phyloP scores from a whole-genome alignment of 2,113 vertebrate species.

The Rutilus rutilus region DNA sequence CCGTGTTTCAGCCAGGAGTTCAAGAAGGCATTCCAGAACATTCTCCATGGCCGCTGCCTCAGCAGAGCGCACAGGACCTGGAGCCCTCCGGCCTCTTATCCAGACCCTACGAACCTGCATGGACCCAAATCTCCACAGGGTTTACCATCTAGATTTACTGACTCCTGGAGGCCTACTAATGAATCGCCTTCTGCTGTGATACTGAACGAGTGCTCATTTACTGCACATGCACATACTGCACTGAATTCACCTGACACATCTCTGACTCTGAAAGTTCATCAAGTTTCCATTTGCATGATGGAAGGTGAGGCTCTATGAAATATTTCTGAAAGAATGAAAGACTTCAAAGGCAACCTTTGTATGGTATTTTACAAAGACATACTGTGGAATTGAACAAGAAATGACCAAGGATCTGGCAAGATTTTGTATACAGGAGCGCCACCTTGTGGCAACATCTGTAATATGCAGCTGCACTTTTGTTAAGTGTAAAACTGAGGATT shows the following conservation, averaged over 20 bases:
- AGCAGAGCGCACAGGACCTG: slow-evolving; percentile 49
- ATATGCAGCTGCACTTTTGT: neutral
- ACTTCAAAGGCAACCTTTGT: neutral
- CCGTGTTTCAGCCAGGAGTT: slow-evolving; percentile 95
- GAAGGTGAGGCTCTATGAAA: slow-evolving; percentile 82
- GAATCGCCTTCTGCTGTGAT: neutral
- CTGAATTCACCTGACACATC: slow-evolving; percentile 68
- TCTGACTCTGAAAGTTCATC: slow-evolving; percentile 77
- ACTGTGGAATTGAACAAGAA: neutral
- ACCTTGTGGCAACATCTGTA: neutral
- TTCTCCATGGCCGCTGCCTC: slow-evolving; percentile 84
- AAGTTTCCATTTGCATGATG: slow-evolving; percentile 74
- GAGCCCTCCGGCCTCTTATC: slow-evolving; percentile 32
- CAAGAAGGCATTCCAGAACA: slow-evolving; percentile 91
- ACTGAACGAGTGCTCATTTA: neutral
- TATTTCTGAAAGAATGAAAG: neutral
- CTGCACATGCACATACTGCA: slow-evolving; percentile 53
- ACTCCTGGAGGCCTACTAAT: neutral
- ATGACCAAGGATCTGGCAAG: neutral
- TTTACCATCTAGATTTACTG: neutral
- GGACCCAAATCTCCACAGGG: neutral
- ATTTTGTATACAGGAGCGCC: neutral
- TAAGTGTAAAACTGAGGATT: neutral
- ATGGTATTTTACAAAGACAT: neutral
- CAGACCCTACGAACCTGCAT: neutral